Evolutionary conservation across 2,888 invertebrate species (phyloP), one percentile per base, ranked within the genome.

Genomic region (Ctena decussata): DNA sequence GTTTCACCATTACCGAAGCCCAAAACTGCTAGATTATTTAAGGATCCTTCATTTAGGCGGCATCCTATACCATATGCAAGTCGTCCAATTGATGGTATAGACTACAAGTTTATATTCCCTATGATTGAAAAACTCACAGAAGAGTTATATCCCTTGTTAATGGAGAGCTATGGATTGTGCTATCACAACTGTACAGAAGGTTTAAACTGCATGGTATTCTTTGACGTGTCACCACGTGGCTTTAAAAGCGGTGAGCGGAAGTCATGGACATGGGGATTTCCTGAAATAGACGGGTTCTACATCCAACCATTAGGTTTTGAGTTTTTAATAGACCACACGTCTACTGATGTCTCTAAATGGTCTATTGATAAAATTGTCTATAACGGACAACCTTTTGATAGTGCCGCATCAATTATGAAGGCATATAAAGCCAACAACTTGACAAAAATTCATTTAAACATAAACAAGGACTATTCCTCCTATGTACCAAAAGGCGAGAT

Each of bases 241-340:
- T 72, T 85, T n/a, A 80, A 82, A 74, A 89, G 88, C 65, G 90
- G 90, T 0, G 90, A 92, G 32, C 75, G 93, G 41, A 87, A 73
- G 73, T 78, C 91, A 0, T 93, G 93, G 93, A 85, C 88, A 53
- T 90, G 91, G 91, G 80, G 84, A 0, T 91, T 91, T 72, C 80
- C 90, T 5, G 86, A 87, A 32, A 85, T 92, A 46, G 93, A 93
- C 32, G 93, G 93, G 0, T 90, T 82, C 46, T 91, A 92, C 44
- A 86, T 92, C 18, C 90, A 92, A 65, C 93, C 93, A 8, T 76
- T 93, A 8, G 93, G 93, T n/a, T 83, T 94, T 39, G 92, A 92
- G 53, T 86, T 94, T 60, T 86, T 90, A 60, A 90, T 93, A 11
- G 83, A 93, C 35, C 91, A 92, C 74, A 77, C 80, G 8, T 90